phyloP scores from a whole-genome alignment of 1,140 invertebrate genomes.

The Drosophila ogumai region DNA sequence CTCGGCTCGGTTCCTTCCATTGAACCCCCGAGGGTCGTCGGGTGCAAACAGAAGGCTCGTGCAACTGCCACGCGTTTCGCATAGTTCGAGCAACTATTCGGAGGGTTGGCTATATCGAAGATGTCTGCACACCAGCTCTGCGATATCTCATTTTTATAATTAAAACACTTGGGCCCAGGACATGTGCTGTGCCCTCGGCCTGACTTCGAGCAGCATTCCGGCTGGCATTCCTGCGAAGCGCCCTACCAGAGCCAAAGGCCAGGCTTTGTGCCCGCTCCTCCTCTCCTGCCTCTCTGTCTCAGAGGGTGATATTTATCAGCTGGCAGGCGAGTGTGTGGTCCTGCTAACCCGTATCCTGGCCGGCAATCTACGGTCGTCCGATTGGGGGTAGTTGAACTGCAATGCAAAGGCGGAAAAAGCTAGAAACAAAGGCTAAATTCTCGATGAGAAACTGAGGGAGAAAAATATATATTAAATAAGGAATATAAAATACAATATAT shows the following conservation, averaged over 20 bases:
- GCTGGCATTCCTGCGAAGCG: slow-evolving; percentile 45
- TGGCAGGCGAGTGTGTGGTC: slow-evolving; percentile 53
- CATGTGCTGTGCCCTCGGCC: slow-evolving; percentile 28
- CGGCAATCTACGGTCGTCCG: slow-evolving; percentile 40
- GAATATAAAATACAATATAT: neutral
- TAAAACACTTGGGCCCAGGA: slow-evolving; percentile 60
- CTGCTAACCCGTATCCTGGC: slow-evolving; percentile 52
- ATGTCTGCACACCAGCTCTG: slow-evolving; percentile 42
- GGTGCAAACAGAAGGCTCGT: slow-evolving; percentile 45
- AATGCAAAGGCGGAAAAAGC: slow-evolving; percentile 18
- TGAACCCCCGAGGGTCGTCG: slow-evolving; percentile 3
- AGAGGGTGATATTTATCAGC: slow-evolving; percentile 59
- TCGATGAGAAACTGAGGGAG: neutral
- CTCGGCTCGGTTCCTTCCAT: neutral
- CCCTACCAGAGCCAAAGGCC: slow-evolving; percentile 28
- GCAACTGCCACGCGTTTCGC: slow-evolving; percentile 46
- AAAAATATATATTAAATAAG: neutral
- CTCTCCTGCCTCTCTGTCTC: neutral
- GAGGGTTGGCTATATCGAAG: slow-evolving; percentile 37
- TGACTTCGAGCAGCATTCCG: slow-evolving; percentile 41
- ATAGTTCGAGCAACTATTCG: slow-evolving; percentile 37
- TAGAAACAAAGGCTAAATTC: neutral
- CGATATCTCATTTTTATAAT: slow-evolving; percentile 66
- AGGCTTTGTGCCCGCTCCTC: neutral
- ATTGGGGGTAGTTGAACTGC: slow-evolving; percentile 46